These are phyloP conservation scores for Berghia stephanieae DNA, from an alignment of 1,140 invertebrate species.

Conservation along the genomic window DNA sequence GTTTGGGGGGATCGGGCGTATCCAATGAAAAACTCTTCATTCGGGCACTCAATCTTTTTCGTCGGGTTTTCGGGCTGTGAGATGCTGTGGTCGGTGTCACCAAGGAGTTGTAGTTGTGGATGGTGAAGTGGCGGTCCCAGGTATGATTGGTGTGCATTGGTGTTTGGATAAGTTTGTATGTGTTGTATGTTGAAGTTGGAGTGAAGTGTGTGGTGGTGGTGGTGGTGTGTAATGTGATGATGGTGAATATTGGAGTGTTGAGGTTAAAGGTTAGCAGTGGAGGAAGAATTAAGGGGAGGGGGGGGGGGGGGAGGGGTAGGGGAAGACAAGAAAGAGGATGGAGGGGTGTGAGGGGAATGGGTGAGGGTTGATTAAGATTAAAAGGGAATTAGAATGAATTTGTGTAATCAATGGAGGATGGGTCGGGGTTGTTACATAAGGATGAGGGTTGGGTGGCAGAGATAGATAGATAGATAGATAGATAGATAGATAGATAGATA, in stretches of 20 bases:
- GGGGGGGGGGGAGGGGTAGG: not conserved
- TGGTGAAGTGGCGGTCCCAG: not conserved
- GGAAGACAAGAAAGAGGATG: not conserved
- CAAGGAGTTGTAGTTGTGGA: not conserved
- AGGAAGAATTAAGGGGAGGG: not conserved
- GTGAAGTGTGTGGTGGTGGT: not conserved
- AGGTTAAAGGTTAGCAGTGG: too few species aligned
- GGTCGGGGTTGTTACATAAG: too few species aligned
- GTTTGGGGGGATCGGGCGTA: constrained; percentile 91
- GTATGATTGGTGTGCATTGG: not conserved
- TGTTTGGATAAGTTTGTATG: not conserved
- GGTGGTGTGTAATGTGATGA: not conserved
- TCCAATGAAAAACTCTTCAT: constrained; percentile 98
- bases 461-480: too few species aligned
- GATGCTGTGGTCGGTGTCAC: constrained; percentile 75
- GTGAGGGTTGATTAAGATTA: too few species aligned
- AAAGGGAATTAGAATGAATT: too few species aligned
- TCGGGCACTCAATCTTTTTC: constrained; percentile 93
- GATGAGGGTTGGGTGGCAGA: too few species aligned
- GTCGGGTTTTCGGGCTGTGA: constrained; percentile 83
- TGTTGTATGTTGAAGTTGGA: not conserved
- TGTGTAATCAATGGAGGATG: too few species aligned
- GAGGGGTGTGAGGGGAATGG: too few species aligned
- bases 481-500: too few species aligned
- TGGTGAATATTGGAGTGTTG: too few species aligned